phyloP scores from a whole-genome alignment of 2,113 vertebrate species.

The Rattus rattus region DNA sequence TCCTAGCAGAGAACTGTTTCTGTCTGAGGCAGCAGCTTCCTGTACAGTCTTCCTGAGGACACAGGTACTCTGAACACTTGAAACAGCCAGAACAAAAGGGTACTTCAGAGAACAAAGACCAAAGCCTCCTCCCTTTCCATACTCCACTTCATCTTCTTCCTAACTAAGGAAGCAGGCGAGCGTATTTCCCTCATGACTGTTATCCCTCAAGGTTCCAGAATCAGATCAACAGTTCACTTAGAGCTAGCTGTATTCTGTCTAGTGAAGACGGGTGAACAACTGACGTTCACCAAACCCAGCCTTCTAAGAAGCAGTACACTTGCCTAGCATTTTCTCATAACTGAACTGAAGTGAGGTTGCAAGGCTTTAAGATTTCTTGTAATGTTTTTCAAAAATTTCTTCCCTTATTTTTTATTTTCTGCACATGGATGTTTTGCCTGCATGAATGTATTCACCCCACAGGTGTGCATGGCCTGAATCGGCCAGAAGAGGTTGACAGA shows the following conservation, averaged over 20 bases:
- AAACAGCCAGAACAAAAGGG: conserved; percentile 8
- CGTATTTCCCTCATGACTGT: background rate
- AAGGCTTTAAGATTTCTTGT: background rate
- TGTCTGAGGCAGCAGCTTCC: background rate
- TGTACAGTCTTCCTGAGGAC: conserved; percentile 13
- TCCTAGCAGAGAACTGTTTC: conserved; percentile 38
- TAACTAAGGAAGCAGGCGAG: background rate
- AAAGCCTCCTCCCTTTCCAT: background rate
- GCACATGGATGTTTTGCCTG: background rate
- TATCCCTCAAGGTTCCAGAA: background rate
- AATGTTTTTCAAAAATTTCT: background rate
- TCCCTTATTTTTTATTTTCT: background rate
- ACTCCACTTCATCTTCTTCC: background rate
- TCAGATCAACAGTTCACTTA: background rate
- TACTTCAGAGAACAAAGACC: conserved; percentile 38
- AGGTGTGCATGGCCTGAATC: background rate
- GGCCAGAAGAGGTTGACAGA: background rate
- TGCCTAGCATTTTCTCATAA: conserved; percentile 15
- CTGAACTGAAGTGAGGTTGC: background rate
- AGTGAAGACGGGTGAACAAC: conserved; percentile 5
- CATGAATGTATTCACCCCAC: background rate
- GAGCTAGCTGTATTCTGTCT: background rate
- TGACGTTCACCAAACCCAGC: background rate
- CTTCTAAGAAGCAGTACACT: background rate
- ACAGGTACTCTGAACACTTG: background rate